Conservation (phyloP, 2,888 invertebrate species). For the Dryococelus australis region DNA sequence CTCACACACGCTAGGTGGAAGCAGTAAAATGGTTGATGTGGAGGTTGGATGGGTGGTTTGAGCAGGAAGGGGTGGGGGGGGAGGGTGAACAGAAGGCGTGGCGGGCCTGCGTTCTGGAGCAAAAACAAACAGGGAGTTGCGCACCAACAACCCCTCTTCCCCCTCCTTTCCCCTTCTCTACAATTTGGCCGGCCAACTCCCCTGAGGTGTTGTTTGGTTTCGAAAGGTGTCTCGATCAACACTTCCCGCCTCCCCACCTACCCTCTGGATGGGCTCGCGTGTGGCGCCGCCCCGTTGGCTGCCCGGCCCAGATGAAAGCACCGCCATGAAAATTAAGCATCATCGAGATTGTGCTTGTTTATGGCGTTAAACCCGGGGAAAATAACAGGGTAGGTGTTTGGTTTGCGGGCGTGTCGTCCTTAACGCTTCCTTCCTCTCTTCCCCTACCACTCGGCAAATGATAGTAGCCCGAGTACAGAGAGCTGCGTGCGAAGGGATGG, state of each 20-base stretch:
- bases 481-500: not conserved
- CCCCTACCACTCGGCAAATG: not conserved
- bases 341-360: constrained; percentile 22
- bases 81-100: not conserved
- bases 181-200: not conserved
- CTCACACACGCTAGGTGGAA: not conserved
- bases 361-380: constrained; percentile 17
- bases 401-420: constrained; percentile 21
- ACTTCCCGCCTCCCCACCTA: not conserved
- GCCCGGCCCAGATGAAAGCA: constrained; percentile 6
- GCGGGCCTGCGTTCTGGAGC: not conserved
- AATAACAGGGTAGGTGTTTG: constrained; percentile 25
- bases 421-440: not conserved
- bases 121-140: not conserved
- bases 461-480: not conserved
- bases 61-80: not conserved
- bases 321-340: not conserved
- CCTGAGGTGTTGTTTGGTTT: constrained; percentile 26
- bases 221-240: constrained; percentile 30
- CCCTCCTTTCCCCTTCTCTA: not conserved
- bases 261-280: not conserved
- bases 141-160: not conserved
- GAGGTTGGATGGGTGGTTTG: not conserved
- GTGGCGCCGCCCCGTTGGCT: not conserved
- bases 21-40: constrained; percentile 6